Conservation (phyloP, 2,888 invertebrate species). For the Norana najaformis region DNA sequence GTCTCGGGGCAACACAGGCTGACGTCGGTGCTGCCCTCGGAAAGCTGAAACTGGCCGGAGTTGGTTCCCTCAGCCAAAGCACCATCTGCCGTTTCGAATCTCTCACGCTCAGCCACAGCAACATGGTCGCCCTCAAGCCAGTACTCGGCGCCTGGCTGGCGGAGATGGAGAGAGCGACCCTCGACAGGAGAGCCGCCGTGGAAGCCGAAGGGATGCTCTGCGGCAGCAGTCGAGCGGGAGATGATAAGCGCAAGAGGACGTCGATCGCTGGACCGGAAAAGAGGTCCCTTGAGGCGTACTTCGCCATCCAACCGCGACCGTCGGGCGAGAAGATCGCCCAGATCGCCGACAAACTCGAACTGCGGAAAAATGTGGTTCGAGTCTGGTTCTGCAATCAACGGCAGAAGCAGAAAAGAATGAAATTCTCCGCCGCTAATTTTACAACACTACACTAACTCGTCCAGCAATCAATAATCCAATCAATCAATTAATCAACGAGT, state of each 20-base stretch:
- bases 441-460: conserved; percentile 26
- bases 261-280: conserved; percentile 98
- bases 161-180: conserved; percentile 73
- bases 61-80: conserved; percentile 95
- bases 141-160: conserved; percentile 97
- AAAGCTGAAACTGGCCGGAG: conserved; percentile 96
- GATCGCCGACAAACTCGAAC: conserved; percentile 96
- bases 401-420: conserved; percentile 71
- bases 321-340: conserved; percentile 99
- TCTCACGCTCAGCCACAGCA: conserved; percentile 97
- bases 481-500: too few species aligned
- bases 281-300: conserved; percentile 94
- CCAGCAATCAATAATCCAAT: background rate
- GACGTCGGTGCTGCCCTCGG: conserved; percentile 97
- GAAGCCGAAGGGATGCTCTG: conserved; percentile 55
- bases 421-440: conserved; percentile 55
- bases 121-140: conserved; percentile 99
- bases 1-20: conserved; percentile 96
- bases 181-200: conserved; percentile 47
- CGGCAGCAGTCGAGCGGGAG: conserved; percentile 66
- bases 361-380: conserved; percentile 99
- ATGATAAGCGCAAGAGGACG: conserved; percentile 96
- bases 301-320: conserved; percentile 95
- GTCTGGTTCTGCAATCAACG: conserved; percentile 99
- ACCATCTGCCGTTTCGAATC: conserved; percentile 99